A percentile compares a stretch with the other conserved stretches of the same genome.
phyloP scores from a whole-genome alignment of 1,140 invertebrate genomes.

The Venustaconcha ellipsiformis region DNA sequence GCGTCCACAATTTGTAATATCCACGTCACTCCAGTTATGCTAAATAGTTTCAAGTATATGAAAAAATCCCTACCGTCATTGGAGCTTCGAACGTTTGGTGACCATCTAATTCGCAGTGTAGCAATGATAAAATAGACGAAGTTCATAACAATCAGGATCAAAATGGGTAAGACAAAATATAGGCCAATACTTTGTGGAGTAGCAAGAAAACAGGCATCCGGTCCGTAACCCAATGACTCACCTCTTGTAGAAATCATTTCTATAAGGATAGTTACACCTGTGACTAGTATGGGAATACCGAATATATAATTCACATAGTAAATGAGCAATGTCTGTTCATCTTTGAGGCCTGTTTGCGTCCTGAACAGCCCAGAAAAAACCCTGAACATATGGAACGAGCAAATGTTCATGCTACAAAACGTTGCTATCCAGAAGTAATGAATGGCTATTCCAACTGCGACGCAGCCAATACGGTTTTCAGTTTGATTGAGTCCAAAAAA shows the following conservation, averaged over 20 bases:
- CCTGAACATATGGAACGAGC: slow-evolving; percentile 12
- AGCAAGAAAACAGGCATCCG: slow-evolving; percentile 5
- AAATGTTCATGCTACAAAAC: slow-evolving; percentile 16
- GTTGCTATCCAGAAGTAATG: slow-evolving; percentile 4
- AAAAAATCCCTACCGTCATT: not conserved
- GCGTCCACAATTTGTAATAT: slow-evolving; percentile 1
- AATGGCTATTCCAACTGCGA: not conserved
- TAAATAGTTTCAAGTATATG: slow-evolving; percentile 14
- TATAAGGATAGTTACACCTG: not conserved
- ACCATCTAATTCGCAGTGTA: not conserved
- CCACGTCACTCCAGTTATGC: slow-evolving; percentile 10
- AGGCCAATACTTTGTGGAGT: not conserved
- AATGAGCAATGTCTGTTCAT: not conserved
- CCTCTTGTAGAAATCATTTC: not conserved
- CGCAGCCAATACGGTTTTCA: not conserved
- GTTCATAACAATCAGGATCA: not conserved
- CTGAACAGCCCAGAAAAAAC: not conserved
- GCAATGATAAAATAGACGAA: slow-evolving; percentile 1
- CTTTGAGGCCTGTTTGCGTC: not conserved
- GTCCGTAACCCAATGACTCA: slow-evolving; percentile 2
- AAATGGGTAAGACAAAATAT: slow-evolving; percentile 7
- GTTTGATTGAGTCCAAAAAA: not conserved
- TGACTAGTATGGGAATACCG: slow-evolving; percentile 5
- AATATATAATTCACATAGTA: slow-evolving; percentile 7
- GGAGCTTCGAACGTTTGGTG: not conserved